Evolutionary conservation across 2,888 invertebrate species (phyloP), one percentile per base, ranked within the genome.

Genomic region (Drosophila affinis): DNA sequence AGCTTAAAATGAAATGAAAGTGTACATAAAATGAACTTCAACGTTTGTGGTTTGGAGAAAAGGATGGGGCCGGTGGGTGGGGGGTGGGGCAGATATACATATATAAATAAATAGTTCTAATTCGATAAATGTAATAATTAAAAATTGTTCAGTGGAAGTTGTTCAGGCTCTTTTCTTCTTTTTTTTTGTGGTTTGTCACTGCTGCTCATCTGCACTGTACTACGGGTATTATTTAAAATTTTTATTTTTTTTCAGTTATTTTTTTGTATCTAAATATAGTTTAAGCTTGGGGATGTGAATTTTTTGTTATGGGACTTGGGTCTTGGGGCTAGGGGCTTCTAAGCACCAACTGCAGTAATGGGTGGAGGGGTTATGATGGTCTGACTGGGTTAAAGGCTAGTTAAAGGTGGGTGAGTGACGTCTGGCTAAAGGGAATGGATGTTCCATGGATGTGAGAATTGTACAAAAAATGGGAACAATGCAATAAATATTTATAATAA

Each of bases 151-250:
- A 54, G 52, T 61, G 54, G 48, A 53, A 51, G 72, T 69, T 69
- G 61, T 72, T 69, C 72, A 69, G 59, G 72, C 69, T 67, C 39
- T 34, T 46, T 47, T 57, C 2, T 9, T 29, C 29, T 55, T 24
- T 51, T 55, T 57, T 61, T n/a, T 21, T 55, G 64, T 69, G 82
- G 76, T 76, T 81, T 73, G 87, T 76, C 83, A 88, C 83, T 83
- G 83, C 83, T 83, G 83, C 83, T 83, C 88, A 80, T 76, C 83
- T 88, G 88, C 83, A 80, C 84, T 75, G 70, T 68, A 72, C 39
- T 39, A 14, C 14, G n/a, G 7, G 14, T 34, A 14, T 12, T 39
- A 39, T 69, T 61, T 17, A 49, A 32, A 54, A 55, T 39, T 68
- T 7, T 7, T 14, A 6, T n/a, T 48, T 54, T 17, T 32, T 44